Evolutionary conservation across 2,888 invertebrate species (phyloP).

Genomic region (Drosophila setosimentum): DNA sequence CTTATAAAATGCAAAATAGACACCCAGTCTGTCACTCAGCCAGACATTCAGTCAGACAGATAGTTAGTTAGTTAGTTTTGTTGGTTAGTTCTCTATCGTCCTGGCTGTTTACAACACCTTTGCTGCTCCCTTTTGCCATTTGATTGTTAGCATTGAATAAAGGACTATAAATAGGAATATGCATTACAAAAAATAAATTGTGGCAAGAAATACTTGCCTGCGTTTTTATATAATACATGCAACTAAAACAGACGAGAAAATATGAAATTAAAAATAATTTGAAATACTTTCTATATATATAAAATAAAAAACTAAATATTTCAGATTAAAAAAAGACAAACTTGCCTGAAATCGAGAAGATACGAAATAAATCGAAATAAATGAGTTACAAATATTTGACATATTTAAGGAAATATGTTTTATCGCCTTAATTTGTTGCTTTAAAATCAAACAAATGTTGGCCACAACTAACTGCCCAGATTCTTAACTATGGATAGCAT

Average conservation of each 20-base stretch:
- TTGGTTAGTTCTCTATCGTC: slow-evolving; percentile 16
- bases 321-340: not conserved
- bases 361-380: not conserved
- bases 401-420: not conserved
- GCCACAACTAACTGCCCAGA: not conserved
- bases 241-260: no score
- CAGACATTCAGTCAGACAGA: slow-evolving; percentile 14
- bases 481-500: slow-evolving; percentile 18
- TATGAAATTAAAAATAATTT: no score
- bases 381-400: not conserved
- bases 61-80: slow-evolving; percentile 34
- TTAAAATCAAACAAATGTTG: not conserved
- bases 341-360: not conserved
- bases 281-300: no score
- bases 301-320: not conserved
- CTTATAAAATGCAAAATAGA: slow-evolving; percentile 60
- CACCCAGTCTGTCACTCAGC: slow-evolving; percentile 23
- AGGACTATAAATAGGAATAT: not conserved
- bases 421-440: not conserved
- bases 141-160: slow-evolving; percentile 14
- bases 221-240: no score
- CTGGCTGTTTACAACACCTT: slow-evolving; percentile 13
- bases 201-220: not conserved
- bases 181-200: not conserved
- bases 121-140: slow-evolving; percentile 1